phyloP scores from a whole-genome alignment of 2,888 invertebrate species.

The Cremastinae sp. region DNA sequence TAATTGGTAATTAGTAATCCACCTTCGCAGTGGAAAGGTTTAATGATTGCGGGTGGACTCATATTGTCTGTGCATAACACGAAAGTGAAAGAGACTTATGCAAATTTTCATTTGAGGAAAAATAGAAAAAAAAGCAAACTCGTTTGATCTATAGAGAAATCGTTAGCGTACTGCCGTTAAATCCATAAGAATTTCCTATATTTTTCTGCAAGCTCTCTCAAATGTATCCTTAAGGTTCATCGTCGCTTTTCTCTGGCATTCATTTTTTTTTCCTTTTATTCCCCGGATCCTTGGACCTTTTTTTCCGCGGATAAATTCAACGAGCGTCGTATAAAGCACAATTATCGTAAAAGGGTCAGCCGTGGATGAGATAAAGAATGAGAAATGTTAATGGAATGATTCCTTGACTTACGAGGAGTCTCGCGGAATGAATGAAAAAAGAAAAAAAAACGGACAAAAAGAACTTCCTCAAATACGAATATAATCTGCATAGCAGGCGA shows the following conservation, averaged over 20 bases:
- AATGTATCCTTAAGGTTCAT: no score
- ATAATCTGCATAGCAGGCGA: no score
- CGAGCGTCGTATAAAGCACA: slow-evolving; percentile 26
- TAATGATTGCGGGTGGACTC: slow-evolving; percentile 8
- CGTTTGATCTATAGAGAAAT: slow-evolving; percentile 27
- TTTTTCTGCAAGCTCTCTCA: no score
- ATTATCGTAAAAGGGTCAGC: slow-evolving; percentile 46
- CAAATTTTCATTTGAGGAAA: slow-evolving; percentile 4
- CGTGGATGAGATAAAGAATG: slow-evolving; percentile 25
- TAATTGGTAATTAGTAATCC: slow-evolving; percentile 64
- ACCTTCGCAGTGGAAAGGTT: slow-evolving; percentile 57
- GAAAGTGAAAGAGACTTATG: slow-evolving; percentile 46
- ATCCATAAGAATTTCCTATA: slow-evolving; percentile 21
- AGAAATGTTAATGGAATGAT: slow-evolving; percentile 50
- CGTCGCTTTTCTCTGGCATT: no score
- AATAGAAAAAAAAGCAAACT: slow-evolving; percentile 19
- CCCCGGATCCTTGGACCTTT: background rate
- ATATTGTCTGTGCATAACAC: slow-evolving; percentile 35
- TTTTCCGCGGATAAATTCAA: slow-evolving; percentile 15
- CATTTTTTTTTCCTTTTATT: slow-evolving; percentile 1
- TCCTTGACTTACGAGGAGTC: slow-evolving; percentile 14
- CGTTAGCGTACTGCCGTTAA: slow-evolving; percentile 3
- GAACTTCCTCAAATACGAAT: no score
- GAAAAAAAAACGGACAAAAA: no score
- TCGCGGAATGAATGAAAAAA: no score